These are phyloP conservation scores for Hypotaenidia philippensis DNA, from an alignment of 2,797 vertebrate species.

Conservation along the genomic window DNA sequence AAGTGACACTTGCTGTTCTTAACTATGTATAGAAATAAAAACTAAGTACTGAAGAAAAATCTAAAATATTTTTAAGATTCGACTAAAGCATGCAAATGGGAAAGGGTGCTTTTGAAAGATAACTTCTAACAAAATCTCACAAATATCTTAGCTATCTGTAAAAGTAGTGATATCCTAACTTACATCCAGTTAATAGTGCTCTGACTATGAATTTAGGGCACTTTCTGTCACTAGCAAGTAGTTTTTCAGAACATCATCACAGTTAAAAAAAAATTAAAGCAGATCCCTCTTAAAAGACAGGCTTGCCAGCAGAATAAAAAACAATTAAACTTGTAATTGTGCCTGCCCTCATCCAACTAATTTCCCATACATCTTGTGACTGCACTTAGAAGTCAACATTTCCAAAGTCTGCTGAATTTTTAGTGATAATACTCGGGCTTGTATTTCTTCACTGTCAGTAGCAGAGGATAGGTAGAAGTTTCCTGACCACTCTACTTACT, in stretches of 20 bases:
- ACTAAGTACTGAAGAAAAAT: neutral
- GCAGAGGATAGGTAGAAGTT: neutral
- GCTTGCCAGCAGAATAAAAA: neutral
- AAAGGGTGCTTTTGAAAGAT: neutral
- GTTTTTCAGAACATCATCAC: neutral
- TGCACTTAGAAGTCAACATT: neutral
- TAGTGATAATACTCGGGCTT: neutral
- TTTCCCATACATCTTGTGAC: neutral
- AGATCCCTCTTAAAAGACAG: neutral
- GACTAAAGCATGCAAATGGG: neutral
- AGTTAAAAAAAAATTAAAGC: neutral
- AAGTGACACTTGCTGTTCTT: neutral
- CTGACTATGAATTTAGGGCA: neutral
- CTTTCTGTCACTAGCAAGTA: neutral
- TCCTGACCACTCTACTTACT: neutral
- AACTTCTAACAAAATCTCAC: neutral
- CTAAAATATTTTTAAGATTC: neutral
- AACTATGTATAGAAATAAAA: neutral
- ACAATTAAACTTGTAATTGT: neutral
- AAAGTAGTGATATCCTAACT: neutral
- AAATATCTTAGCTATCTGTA: neutral
- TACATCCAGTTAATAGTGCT: neutral
- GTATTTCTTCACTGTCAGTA: neutral
- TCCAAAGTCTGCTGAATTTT: neutral
- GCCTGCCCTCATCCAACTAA: neutral